Percentiles rank a stretch among this genome's conserved stretches.
Evolutionary conservation across 2,888 invertebrate species (phyloP).

Genomic region (Barypeithes pellucidus): DNA sequence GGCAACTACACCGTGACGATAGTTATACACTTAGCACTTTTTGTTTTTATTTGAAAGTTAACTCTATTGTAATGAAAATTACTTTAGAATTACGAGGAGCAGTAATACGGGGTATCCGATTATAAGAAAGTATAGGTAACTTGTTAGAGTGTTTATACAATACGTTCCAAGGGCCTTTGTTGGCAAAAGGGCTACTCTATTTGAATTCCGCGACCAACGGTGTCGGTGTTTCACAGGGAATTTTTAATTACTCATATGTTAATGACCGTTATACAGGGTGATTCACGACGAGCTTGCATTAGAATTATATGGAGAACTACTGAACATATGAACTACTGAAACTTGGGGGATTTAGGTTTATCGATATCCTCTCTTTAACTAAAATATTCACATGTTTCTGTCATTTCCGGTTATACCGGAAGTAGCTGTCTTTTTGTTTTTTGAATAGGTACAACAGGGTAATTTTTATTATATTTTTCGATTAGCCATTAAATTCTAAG

Average conservation of each 20-base stretch:
- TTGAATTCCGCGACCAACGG: neutral
- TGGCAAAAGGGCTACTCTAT: neutral
- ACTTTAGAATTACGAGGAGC: constrained; percentile 7
- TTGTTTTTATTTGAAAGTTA: constrained; percentile 37
- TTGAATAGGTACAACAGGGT: no score
- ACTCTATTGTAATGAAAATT: constrained; percentile 25
- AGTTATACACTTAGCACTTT: constrained; percentile 35
- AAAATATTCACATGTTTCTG: no score
- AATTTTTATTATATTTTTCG: no score
- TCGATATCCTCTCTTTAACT: no score
- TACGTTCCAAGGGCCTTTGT: neutral
- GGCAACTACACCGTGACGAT: constrained; percentile 34
- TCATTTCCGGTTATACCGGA: no score
- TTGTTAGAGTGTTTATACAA: neutral
- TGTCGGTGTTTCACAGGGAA: neutral
- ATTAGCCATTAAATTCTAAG: no score
- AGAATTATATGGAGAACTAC: no score
- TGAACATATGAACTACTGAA: no score
- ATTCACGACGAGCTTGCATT: no score
- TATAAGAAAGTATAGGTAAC: neutral
- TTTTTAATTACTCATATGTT: neutral
- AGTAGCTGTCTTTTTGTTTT: no score
- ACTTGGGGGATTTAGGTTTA: no score
- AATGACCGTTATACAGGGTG: constrained; percentile 4
- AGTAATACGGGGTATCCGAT: neutral